phyloP scores from a whole-genome alignment of 2,797 vertebrate species.

The Neomorphus geoffroyi region DNA sequence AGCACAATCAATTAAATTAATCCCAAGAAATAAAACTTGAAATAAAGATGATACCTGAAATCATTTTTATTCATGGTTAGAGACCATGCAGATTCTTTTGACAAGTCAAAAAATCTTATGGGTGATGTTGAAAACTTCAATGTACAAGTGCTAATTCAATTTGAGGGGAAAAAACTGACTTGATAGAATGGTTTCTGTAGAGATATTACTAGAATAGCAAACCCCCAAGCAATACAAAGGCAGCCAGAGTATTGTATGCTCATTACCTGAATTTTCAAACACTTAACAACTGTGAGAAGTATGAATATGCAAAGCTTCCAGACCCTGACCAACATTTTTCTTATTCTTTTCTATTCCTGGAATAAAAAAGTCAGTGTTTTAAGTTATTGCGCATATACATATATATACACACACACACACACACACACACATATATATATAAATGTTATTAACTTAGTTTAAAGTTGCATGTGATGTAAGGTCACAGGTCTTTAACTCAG shows the following conservation, averaged over 20 bases:
- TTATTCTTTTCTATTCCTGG: not conserved
- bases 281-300: slow-evolving; percentile 61
- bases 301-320: slow-evolving; percentile 75
- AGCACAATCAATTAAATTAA: slow-evolving; percentile 76
- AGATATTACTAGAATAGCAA: slow-evolving; percentile 65
- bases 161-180: slow-evolving; percentile 37
- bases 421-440: not conserved
- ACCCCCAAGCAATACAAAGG: slow-evolving; percentile 71
- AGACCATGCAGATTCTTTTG: slow-evolving; percentile 73
- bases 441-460: not conserved
- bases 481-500: slow-evolving; percentile 18
- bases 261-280: slow-evolving; percentile 71
- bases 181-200: slow-evolving; percentile 61
- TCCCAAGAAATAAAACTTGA: slow-evolving; percentile 74
- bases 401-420: no score
- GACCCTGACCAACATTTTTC: slow-evolving; percentile 18
- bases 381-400: not conserved
- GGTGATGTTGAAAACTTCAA: slow-evolving; percentile 77
- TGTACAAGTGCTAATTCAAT: slow-evolving; percentile 72
- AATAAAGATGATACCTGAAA: slow-evolving; percentile 73
- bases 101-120: slow-evolving; percentile 79
- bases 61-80: slow-evolving; percentile 80
- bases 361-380: not conserved
- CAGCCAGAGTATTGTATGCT: slow-evolving; percentile 66
- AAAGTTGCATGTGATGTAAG: not conserved